Evolutionary conservation across 2,797 vertebrate genomes (phyloP).

Genomic region (Gallinago stenura): DNA sequence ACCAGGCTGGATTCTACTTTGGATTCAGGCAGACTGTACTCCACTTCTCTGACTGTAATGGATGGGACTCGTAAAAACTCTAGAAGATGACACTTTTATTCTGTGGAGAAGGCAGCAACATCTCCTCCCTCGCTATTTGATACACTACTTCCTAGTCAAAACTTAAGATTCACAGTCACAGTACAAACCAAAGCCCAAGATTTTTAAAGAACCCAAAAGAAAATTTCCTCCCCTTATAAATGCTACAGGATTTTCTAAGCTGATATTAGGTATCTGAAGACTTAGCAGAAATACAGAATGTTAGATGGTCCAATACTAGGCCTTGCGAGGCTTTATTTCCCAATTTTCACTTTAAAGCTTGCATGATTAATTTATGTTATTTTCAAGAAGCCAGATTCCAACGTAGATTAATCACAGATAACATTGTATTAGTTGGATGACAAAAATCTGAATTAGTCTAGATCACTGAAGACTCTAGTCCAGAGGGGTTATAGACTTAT

Average conservation of each 20-base stretch:
- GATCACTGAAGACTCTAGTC: background rate
- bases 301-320: background rate
- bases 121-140: background rate
- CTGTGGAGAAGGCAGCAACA: background rate
- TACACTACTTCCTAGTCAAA: background rate
- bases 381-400: constrained; percentile 1
- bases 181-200: background rate
- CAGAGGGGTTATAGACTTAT: background rate
- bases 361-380: background rate
- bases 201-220: background rate
- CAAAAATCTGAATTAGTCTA: background rate
- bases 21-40: background rate
- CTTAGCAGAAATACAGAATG: background rate
- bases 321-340: background rate
- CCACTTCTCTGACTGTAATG: background rate
- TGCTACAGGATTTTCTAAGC: background rate
- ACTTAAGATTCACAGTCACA: background rate
- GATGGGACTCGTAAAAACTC: background rate
- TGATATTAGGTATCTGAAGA: background rate
- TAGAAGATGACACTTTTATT: background rate
- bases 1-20: constrained; percentile 12
- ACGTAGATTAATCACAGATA: background rate
- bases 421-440: background rate
- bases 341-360: background rate
- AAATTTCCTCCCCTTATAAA: background rate